phyloP scores from a whole-genome alignment of 2,888 invertebrate genomes.

The Leptinotarsa tumamoca region DNA sequence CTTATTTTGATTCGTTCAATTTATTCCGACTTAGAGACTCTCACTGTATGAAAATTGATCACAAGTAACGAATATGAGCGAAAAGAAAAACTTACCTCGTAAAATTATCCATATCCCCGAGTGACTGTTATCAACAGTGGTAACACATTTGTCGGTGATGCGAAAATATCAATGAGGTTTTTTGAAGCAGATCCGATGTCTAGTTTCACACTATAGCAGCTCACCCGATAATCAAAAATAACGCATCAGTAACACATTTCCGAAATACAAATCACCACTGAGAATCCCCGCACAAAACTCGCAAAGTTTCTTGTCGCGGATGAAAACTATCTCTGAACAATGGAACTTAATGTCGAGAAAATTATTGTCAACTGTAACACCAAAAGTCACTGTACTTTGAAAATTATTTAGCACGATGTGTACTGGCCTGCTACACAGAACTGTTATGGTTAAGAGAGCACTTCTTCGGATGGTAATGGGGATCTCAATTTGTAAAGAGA shows the following conservation, averaged over 20 bases:
- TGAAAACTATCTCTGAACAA: neutral
- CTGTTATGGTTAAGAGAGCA: constrained; percentile 45
- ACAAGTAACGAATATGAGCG: neutral
- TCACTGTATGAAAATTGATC: neutral
- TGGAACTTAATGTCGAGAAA: constrained; percentile 18
- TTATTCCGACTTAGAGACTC: no score
- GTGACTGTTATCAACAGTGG: constrained; percentile 13
- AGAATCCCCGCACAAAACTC: neutral
- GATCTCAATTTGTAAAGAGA: constrained; percentile 53
- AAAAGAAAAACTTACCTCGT: constrained; percentile 29
- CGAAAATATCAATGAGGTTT: neutral
- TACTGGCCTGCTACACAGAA: constrained; percentile 43
- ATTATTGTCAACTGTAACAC: constrained; percentile 39
- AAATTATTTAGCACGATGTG: constrained; percentile 43
- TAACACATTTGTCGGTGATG: constrained; percentile 7
- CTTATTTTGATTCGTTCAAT: no score
- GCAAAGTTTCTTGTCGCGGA: neutral
- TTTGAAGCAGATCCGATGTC: neutral
- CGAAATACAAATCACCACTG: neutral
- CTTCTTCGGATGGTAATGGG: constrained; percentile 48
- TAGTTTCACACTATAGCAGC: neutral
- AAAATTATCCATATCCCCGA: constrained; percentile 32
- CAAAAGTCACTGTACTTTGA: constrained; percentile 43
- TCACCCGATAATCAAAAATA: neutral
- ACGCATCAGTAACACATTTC: neutral